Base-by-base conservation (phyloP, 1,140 invertebrate species). In the Atta texana region DNA sequence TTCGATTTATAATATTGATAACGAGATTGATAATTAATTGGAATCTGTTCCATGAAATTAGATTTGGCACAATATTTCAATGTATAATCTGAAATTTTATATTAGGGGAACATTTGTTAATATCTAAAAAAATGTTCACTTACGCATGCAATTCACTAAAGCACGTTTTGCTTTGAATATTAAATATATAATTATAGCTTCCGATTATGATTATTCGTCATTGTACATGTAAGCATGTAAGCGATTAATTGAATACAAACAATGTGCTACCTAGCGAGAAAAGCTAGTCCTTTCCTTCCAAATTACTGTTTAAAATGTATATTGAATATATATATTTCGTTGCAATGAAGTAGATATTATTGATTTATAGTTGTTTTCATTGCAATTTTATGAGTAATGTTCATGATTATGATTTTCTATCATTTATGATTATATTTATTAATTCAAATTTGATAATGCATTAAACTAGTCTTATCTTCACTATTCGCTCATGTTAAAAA, bases 401-500 rank as follows among this genome's bases (percentile, higher is more conserved):
- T 76, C 14, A 24, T 76, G 59, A 75, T 75, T 75, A 75, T 7
- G 18, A 1, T 6, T 75, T 34, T 34, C n/a, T 18, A 75, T 18
- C 31, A 16, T 61, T 61, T 61, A 44, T 8, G 14, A 3, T 7
- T 8, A 14, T 59, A 76, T 61, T 44, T 61, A 61, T 61, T 61
- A 39, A 10, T 4, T 39, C 39, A 7, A 76, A 28, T 0, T 72
- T 3, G 16, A 6, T n/a, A 10, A 61, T 28, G 34, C n/a, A 5
- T 76, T 14, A 76, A 61, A 0, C 4, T 21, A 59, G 1, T 39
- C n/a, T 76, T 55, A 21, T n/a, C 31, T 16, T 59, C n/a, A 14
- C 16, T 18, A 18, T 44, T 12, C 10, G 21, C 12, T 34, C 3
- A 6, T n/a, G 55, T 21, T 59, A 76, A 76, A 59, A 61, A 0